Percentiles rank a stretch among this genome's conserved stretches.
Conservation (phyloP, 2,797 vertebrate genomes). For the Chaunax sp. region DNA sequence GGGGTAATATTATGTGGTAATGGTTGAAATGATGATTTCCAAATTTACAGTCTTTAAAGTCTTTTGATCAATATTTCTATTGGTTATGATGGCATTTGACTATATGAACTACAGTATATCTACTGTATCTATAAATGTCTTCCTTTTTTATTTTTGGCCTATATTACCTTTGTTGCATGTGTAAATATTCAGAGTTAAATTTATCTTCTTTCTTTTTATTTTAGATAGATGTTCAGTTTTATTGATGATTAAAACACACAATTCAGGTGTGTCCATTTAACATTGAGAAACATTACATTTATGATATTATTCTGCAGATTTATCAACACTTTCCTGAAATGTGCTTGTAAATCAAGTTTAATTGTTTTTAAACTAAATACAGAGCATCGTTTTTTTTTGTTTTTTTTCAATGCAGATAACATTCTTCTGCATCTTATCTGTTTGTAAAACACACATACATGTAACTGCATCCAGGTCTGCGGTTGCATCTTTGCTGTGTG, state of each 20-base stretch:
- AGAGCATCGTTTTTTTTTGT: too few relatives aligned
- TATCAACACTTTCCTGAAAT: neutral
- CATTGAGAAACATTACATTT: neutral
- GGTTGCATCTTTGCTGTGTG: slow-evolving; percentile 44
- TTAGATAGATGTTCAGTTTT: too few relatives aligned
- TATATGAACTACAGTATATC: too few relatives aligned
- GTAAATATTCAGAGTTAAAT: too few relatives aligned
- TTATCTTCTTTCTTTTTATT: too few relatives aligned
- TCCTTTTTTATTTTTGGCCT: too few relatives aligned
- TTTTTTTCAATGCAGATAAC: neutral
- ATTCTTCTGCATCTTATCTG: neutral
- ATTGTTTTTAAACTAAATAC: neutral
- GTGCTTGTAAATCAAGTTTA: neutral
- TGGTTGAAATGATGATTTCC: neutral
- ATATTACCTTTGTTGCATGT: too few relatives aligned
- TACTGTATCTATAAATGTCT: too few relatives aligned
- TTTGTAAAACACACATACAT: slow-evolving; percentile 10
- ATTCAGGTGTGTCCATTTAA: neutral
- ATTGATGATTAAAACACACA: neutral
- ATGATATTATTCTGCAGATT: neutral
- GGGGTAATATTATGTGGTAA: neutral
- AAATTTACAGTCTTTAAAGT: neutral
- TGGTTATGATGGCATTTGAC: too few relatives aligned
- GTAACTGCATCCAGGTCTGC: slow-evolving; percentile 27
- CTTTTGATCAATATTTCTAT: too few relatives aligned